These are phyloP conservation scores for Sebastiscus albofasciatus DNA, from an alignment of 2,797 vertebrate genomes.

Conservation along the genomic window DNA sequence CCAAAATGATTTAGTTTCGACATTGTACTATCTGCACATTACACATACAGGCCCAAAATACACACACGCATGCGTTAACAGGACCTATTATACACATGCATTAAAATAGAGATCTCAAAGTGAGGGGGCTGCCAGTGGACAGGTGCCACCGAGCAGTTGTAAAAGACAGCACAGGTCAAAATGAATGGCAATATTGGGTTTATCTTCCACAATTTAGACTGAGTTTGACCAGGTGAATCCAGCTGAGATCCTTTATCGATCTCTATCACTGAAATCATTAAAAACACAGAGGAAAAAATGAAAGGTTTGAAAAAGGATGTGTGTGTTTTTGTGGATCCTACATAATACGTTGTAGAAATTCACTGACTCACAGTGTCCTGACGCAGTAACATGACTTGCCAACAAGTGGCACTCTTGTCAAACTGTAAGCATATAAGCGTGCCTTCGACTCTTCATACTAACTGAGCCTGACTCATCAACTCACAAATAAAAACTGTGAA, in stretches of 20 bases:
- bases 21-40: neutral
- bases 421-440: slow-evolving; percentile 9
- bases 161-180: neutral
- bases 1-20: neutral
- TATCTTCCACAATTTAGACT: neutral
- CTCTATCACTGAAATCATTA: neutral
- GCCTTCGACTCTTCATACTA: neutral
- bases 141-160: neutral
- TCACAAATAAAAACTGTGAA: slow-evolving; percentile 16
- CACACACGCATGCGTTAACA: fast-evolving
- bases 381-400: slow-evolving; percentile 49
- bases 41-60: neutral
- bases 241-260: neutral
- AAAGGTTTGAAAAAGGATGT: neutral
- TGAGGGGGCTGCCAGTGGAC: too few relatives aligned
- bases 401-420: slow-evolving; percentile 71
- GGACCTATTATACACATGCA: neutral
- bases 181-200: neutral
- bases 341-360: neutral
- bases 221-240: neutral
- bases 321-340: neutral
- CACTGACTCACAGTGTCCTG: neutral
- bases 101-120: neutral
- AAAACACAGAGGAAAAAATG: neutral
- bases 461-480: neutral